Evolutionary conservation across 2,888 invertebrate species (phyloP), one percentile per base, ranked within the genome.

Genomic region (Phania funesta): DNA sequence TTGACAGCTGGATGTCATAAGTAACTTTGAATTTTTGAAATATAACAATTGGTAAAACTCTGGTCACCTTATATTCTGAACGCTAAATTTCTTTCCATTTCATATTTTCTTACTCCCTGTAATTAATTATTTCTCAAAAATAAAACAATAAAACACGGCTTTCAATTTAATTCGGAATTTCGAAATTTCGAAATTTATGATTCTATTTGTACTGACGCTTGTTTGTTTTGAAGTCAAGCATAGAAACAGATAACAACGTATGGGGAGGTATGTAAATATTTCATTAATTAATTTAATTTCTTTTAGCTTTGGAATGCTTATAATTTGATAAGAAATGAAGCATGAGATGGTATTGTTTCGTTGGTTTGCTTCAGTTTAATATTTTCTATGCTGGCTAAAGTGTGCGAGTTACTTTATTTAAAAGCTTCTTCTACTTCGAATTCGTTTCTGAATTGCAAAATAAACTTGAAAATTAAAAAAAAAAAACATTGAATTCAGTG

Each of bases 291-390:
- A 9, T 1, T 32, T 32, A 24, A n/a, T 65, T 75, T 48, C 24
- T 44, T 74, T 24, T 58, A 2, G 16, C 41, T 50, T 32, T 60
- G 76, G 76, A 76, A 76, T 76, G 76, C 56, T 52, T 62, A 54
- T 52, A 41, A 46, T 54, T 48, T 65, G 67, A 74, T 75, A 75
- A 80, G 67, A 80, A 80, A 62, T 67, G 62, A 75, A 75, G 64
- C 80, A 68, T 80, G 65, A 74, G 68, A 48, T 67, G 11, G 24
- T 60, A 35, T 54, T 64, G 13, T 48, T 58, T 50, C 26, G 11
- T 60, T 32, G 20, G 26, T 38, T 48, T 78, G 32, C 5, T 64
- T 46, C 50, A 16, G 16, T 52, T 60, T 58, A 13, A 60, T 20
- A 29, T 58, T 41, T 41, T 68, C 50, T 48, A 50, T 64, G 77